Base-by-base conservation (phyloP, 2,797 vertebrate genomes). In the Betta splendens region DNA sequence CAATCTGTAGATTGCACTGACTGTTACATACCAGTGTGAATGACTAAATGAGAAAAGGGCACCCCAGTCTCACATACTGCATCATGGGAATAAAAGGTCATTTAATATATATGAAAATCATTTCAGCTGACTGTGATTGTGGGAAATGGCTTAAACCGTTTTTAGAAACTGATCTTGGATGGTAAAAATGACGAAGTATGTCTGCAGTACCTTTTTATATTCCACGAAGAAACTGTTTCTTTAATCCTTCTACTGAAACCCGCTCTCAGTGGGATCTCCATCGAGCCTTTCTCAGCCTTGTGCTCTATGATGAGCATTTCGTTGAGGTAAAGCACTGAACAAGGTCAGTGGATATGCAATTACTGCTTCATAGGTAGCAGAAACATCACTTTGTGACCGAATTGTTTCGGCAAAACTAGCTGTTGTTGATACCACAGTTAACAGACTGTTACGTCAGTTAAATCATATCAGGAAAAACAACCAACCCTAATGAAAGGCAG, bases 51-150 rank as follows among this genome's bases (percentile, higher is more conserved):
- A 44, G 44, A 56, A 25, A 43, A 70, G 49, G 51, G 72, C 39
- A 47, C 36, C 31, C 54, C 17, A 49, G 42, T 68, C 28, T 57
- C 49, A 23, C 50, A 28, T 39, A 29, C 60, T 31, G 38, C 66
- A 55, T 77, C 69, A 42, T 17, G 40, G 49, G 40, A 45, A 49
- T 59, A 47, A 85, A 85, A 89, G 82, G 81, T 85, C 83, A 85
- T 80, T 83, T 70, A 79, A 82, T 85, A 86, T 87, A 82, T 78
- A 86, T 87, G 84, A 73, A 86, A 84, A 88, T 86, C 3, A 77
- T 81, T 68, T 63, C 58, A 25, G 64, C 56, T 40, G 64, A 51
- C 66, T 69, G 65, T 70, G 73, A 75, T 70, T 66, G 70, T 25
- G 37, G 47, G 32, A 31, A 36, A 13, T 42, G n/a, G 68, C 62